A percentile compares a stretch with the other conserved stretches of the same genome.
Evolutionary conservation across 2,113 vertebrate genomes (phyloP).

Genomic region (Oxyruncus cristatus): DNA sequence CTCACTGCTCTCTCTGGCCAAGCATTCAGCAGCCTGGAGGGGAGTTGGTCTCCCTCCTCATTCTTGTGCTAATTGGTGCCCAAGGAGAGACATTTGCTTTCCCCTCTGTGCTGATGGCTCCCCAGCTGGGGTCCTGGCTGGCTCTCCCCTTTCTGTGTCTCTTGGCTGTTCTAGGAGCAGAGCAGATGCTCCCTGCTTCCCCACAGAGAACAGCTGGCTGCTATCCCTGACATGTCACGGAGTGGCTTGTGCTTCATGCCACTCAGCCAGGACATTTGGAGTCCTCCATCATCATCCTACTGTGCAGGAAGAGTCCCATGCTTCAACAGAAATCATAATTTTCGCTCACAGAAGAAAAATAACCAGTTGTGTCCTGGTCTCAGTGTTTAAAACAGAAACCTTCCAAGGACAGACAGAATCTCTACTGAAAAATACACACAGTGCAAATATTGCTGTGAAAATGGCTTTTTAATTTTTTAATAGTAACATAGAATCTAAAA

Average conservation of each 20-base stretch:
- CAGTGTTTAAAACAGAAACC: neutral
- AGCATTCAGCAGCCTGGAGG: neutral
- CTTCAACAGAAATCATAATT: neutral
- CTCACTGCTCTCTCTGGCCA: neutral
- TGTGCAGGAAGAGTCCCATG: neutral
- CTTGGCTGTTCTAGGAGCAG: neutral
- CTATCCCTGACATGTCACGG: neutral
- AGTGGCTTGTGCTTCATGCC: accelerated
- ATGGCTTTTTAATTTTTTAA: neutral
- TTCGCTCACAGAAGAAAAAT: neutral
- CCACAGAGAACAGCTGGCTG: neutral
- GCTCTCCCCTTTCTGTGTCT: neutral
- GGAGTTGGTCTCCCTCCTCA: neutral
- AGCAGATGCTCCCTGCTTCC: neutral
- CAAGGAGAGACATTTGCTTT: conserved; percentile 36
- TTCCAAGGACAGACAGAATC: neutral
- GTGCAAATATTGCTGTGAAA: neutral
- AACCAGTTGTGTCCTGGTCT: neutral
- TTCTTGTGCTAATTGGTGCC: neutral
- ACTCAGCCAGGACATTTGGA: neutral
- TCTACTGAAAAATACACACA: neutral
- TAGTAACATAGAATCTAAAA: neutral
- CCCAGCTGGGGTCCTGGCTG: conserved; percentile 38
- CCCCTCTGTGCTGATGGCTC: neutral
- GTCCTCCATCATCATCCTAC: neutral